These are phyloP conservation scores for Heterocephalus glaber DNA, from an alignment of 2,113 vertebrate genomes.

Conservation along the genomic window DNA sequence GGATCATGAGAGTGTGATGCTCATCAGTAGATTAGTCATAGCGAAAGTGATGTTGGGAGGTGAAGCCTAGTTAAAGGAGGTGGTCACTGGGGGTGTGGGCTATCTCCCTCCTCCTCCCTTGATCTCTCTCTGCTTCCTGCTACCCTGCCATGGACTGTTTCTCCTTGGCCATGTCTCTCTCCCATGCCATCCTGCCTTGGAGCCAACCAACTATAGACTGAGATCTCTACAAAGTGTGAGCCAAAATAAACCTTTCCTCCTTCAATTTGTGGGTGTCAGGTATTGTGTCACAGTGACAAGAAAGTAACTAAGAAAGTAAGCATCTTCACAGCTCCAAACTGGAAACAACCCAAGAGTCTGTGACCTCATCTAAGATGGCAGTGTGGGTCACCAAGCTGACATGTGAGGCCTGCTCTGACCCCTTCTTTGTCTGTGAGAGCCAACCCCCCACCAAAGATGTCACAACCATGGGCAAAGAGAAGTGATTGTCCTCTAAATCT, in stretches of 20 bases:
- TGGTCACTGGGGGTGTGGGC: no score
- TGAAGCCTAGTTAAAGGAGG: background rate
- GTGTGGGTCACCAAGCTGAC: background rate
- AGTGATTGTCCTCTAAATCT: no score
- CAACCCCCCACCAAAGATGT: accelerated
- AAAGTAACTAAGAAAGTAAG: background rate
- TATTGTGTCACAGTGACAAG: background rate
- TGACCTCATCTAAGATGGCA: background rate
- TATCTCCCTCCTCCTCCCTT: background rate
- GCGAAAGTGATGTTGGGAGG: background rate
- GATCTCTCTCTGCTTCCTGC: background rate
- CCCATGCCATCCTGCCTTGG: background rate
- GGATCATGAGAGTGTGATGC: background rate
- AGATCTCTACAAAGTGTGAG: background rate
- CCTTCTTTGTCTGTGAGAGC: background rate
- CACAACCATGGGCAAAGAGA: no score
- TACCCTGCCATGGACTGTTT: background rate
- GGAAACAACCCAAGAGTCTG: background rate
- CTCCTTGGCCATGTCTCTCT: background rate
- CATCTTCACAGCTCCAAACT: background rate
- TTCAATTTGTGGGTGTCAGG: background rate
- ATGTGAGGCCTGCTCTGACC: no score
- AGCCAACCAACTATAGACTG: background rate
- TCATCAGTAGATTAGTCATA: background rate
- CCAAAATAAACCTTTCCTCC: background rate